Percentiles rank a stretch among this genome's conserved stretches.
phyloP scores from a whole-genome alignment of 2,888 invertebrate genomes.

The Euclidia mi region DNA sequence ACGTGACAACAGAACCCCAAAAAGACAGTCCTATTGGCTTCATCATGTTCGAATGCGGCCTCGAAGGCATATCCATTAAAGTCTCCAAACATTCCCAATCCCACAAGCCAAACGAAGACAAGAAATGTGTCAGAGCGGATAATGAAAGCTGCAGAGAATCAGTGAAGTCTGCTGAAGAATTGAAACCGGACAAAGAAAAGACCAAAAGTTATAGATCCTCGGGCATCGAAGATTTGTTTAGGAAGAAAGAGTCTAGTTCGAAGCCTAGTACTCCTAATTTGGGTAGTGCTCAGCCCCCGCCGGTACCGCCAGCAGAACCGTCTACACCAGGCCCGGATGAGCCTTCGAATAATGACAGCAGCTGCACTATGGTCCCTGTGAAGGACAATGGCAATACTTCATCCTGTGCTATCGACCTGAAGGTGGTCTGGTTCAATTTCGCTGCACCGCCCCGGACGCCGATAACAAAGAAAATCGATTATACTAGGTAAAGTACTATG shows the following conservation, averaged over 20 bases:
- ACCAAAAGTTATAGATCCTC: constrained; percentile 74
- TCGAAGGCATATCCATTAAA: constrained; percentile 97
- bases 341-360: constrained; percentile 73
- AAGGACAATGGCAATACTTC: constrained; percentile 94
- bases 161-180: constrained; percentile 84
- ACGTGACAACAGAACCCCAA: constrained; percentile 83
- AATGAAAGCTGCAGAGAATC: constrained; percentile 85
- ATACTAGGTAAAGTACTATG: constrained; percentile 92
- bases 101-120: constrained; percentile 93
- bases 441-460: constrained; percentile 98
- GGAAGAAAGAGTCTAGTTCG: constrained; percentile 90
- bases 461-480: constrained; percentile 98
- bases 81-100: constrained; percentile 93
- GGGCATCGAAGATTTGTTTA: constrained; percentile 84
- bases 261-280: constrained; percentile 91
- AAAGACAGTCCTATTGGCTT: constrained; percentile 94
- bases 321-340: constrained; percentile 81
- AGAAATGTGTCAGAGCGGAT: constrained; percentile 74
- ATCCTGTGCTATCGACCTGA: constrained; percentile 96
- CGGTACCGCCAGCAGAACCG: constrained; percentile 74
- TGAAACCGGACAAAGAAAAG: constrained; percentile 80
- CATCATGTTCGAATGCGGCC: constrained; percentile 99
- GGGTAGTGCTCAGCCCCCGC: constrained; percentile 77
- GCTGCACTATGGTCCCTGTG: constrained; percentile 80
- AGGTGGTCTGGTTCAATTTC: constrained; percentile 99